These are phyloP conservation scores for Chymomyza amoena DNA, from an alignment of 2,888 invertebrate genomes.

Conservation along the genomic window DNA sequence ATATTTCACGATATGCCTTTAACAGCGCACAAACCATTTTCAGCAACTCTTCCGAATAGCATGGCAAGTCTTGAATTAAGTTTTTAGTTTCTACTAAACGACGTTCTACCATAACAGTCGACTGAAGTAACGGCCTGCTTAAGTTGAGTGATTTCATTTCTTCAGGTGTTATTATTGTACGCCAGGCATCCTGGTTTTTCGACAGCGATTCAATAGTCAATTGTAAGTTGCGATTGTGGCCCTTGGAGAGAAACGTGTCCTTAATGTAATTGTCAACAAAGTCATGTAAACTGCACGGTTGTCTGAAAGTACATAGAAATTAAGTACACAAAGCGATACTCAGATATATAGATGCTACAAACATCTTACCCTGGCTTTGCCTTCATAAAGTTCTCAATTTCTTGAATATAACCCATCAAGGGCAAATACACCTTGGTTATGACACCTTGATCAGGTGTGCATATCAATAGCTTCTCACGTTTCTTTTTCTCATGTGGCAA, in stretches of 20 bases:
- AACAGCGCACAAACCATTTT: constrained; percentile 86
- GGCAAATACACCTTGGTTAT: constrained; percentile 90
- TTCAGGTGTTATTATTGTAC: constrained; percentile 85
- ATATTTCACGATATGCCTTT: constrained; percentile 86
- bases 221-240: constrained; percentile 81
- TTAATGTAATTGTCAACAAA: constrained; percentile 93
- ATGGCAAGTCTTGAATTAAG: constrained; percentile 85
- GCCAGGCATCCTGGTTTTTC: constrained; percentile 89
- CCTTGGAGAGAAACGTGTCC: constrained; percentile 90
- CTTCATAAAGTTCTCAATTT: constrained; percentile 86
- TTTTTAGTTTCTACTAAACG: constrained; percentile 82
- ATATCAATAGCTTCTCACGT: constrained; percentile 84
- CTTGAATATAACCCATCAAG: constrained; percentile 89
- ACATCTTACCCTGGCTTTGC: constrained; percentile 80
- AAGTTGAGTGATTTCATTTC: constrained; percentile 83
- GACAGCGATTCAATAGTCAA: constrained; percentile 84
- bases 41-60: constrained; percentile 87
- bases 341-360: constrained; percentile 54
- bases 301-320: constrained; percentile 73
- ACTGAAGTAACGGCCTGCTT: constrained; percentile 84
- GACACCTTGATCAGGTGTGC: constrained; percentile 86
- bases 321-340: no score
- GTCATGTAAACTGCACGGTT: constrained; percentile 87
- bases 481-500: constrained; percentile 69
- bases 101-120: constrained; percentile 85